These are phyloP conservation scores for Danio kyathit DNA, from an alignment of 2,797 vertebrate species.

Conservation along the genomic window DNA sequence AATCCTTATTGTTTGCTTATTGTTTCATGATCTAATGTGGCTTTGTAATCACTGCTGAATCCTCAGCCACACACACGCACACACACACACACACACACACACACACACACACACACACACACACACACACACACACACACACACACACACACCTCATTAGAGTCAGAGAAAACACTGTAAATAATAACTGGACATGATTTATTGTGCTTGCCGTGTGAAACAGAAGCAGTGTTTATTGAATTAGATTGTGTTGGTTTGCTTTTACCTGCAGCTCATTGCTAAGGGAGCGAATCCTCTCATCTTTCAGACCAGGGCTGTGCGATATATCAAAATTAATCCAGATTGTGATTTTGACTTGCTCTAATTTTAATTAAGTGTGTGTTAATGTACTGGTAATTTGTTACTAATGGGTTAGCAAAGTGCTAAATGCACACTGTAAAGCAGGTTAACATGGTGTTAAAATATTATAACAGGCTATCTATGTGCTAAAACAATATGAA, in stretches of 20 bases:
- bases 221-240: constrained; percentile 36
- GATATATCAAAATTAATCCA: background rate
- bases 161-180: constrained; percentile 32
- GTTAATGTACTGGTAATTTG: no score
- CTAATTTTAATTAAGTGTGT: background rate
- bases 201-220: constrained; percentile 24
- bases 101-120: no score
- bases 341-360: background rate
- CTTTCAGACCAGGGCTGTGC: background rate
- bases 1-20: constrained; percentile 2
- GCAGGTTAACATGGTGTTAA: no score
- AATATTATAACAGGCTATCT: no score
- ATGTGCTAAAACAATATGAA: no score
- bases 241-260: constrained; percentile 2
- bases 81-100: no score
- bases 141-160: constrained; percentile 16
- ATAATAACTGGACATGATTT: constrained; percentile 29
- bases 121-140: no score
- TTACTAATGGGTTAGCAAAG: no score
- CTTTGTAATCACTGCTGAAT: constrained; percentile 19
- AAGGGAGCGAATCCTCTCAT: background rate
- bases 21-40: constrained; percentile 14
- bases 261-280: constrained; percentile 18
- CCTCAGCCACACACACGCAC: no score
- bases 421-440: no score